A percentile compares a stretch with the other conserved stretches of the same genome.
These are phyloP conservation scores for Mercenaria mercenaria DNA, from an alignment of 1,140 invertebrate genomes.

Conservation along the genomic window DNA sequence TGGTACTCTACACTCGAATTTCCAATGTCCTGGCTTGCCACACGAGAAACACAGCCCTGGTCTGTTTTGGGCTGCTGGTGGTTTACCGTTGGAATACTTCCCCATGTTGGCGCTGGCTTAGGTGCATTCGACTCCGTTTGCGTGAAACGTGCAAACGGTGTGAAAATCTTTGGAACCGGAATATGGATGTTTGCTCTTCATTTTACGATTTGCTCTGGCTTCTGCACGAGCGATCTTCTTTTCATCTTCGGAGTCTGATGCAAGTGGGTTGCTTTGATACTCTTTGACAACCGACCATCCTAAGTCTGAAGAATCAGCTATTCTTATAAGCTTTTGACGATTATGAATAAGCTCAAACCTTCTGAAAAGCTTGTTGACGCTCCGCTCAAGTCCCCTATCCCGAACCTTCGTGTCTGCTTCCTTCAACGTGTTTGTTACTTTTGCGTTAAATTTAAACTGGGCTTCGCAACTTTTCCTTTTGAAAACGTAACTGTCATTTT, in stretches of 20 bases:
- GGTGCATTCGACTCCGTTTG: not conserved
- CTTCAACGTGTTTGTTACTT: not conserved
- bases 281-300: conserved; percentile 20
- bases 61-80: not conserved
- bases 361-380: not conserved
- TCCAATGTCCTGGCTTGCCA: conserved; percentile 4
- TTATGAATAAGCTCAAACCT: conserved; percentile 4
- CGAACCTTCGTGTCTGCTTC: not conserved
- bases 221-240: conserved; percentile 18
- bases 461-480: conserved; percentile 10
- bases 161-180: not conserved
- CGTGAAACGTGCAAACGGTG: not conserved
- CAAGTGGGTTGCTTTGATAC: conserved; percentile 29
- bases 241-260: conserved; percentile 52
- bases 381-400: not conserved
- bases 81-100: too few relatives aligned
- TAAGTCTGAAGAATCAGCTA: not conserved
- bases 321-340: not conserved
- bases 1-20: not conserved
- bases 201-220: not conserved
- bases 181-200: not conserved
- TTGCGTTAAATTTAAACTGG: conserved; percentile 1
- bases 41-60: not conserved
- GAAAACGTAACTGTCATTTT: conserved; percentile 4
- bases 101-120: not conserved